These are phyloP conservation scores for Ploceus nigricollis DNA, from an alignment of 2,113 vertebrate species.

Conservation along the genomic window DNA sequence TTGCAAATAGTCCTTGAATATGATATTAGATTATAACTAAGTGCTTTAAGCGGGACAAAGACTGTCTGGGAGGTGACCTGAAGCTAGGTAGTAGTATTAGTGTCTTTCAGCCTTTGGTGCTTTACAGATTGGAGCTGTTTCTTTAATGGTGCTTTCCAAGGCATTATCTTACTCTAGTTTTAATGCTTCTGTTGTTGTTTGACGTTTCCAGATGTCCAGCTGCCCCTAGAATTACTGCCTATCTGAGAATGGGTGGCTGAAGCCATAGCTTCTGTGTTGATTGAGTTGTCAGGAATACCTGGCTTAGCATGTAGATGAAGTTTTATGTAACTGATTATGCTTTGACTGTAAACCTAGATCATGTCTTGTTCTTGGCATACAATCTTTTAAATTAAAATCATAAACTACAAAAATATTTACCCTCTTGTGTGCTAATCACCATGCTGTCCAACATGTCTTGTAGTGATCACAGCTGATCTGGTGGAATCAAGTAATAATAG, in stretches of 20 bases:
- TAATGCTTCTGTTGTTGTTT: not conserved
- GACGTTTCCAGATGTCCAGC: not conserved
- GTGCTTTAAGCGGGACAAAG: not conserved
- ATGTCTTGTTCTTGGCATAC: not conserved
- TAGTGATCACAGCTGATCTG: not conserved
- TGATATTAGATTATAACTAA: not conserved
- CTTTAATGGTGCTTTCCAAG: not conserved
- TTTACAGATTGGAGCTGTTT: not conserved
- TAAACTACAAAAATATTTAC: not conserved
- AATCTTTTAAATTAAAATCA: not conserved
- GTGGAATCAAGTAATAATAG: not conserved
- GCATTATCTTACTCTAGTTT: not conserved
- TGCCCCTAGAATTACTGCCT: not conserved
- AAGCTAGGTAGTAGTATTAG: not conserved
- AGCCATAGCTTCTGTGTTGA: not conserved
- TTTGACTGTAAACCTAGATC: not conserved
- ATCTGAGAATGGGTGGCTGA: not conserved
- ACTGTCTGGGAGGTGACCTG: not conserved
- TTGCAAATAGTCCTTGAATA: not conserved
- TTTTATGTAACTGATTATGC: not conserved
- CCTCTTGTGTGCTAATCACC: not conserved
- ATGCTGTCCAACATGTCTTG: not conserved
- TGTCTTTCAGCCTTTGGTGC: not conserved
- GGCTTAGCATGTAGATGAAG: not conserved
- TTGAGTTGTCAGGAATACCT: not conserved